phyloP scores from a whole-genome alignment of 2,888 invertebrate species.

The Entomobrya proxima region DNA sequence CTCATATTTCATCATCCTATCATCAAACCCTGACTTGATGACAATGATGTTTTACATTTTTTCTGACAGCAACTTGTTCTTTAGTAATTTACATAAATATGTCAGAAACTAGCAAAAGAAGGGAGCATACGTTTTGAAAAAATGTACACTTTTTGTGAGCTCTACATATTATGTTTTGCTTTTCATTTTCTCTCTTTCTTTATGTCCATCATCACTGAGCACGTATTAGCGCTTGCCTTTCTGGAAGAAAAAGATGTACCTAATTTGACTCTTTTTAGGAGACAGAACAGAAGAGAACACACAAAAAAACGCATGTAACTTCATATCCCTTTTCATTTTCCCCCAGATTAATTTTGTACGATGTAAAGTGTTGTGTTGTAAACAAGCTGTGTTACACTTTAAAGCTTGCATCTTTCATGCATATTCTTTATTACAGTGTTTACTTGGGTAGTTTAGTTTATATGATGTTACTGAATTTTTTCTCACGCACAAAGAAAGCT shows the following conservation, averaged over 20 bases:
- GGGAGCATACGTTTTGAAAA: neutral
- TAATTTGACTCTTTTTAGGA: neutral
- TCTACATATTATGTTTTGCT: neutral
- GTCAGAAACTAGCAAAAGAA: neutral
- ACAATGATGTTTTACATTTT: slow-evolving; percentile 38
- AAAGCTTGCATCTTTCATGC: neutral
- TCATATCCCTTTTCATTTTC: slow-evolving; percentile 29
- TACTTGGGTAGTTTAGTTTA: neutral
- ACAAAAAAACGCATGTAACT: slow-evolving; percentile 10
- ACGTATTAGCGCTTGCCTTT: neutral
- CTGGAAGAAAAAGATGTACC: neutral
- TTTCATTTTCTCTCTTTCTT: neutral
- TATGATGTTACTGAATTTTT: slow-evolving; percentile 6
- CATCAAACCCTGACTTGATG: slow-evolving; percentile 10
- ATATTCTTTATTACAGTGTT: neutral
- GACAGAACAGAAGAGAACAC: too few relatives aligned
- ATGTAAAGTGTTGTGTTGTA: slow-evolving; percentile 29
- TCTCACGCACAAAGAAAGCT: neutral
- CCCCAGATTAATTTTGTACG: slow-evolving; percentile 54
- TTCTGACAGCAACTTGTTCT: neutral
- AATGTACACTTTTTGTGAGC: neutral
- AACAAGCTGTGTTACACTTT: neutral
- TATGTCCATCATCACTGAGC: slow-evolving; percentile 2
- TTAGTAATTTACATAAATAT: slow-evolving; percentile 15
- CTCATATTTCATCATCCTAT: neutral